Conservation (phyloP, 2,797 vertebrate genomes). For the Pantherophis vulpinus region DNA sequence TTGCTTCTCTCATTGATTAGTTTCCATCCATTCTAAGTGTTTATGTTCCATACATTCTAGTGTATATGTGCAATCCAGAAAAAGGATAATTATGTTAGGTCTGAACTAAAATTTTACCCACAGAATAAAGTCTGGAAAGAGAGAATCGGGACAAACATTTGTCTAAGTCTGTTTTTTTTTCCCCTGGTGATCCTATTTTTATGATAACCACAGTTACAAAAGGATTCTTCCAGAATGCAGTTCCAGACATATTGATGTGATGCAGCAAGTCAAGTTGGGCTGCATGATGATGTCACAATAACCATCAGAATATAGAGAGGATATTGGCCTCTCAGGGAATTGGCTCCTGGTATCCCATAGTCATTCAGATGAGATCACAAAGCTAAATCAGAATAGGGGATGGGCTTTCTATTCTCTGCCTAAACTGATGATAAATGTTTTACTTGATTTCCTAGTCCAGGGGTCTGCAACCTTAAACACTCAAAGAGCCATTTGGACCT, state of each 20-base stretch:
- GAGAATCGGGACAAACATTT: not conserved
- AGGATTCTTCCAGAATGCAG: not conserved
- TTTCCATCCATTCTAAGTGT: not conserved
- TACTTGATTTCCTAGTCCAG: not conserved
- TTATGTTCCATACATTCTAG: not conserved
- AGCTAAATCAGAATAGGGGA: not conserved
- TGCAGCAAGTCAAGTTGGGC: not conserved
- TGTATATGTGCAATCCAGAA: not conserved
- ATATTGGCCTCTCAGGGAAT: not conserved
- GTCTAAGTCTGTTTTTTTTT: not conserved
- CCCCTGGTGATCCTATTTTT: not conserved
- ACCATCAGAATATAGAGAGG: not conserved
- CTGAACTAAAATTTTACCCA: not conserved
- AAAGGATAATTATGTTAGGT: not conserved
- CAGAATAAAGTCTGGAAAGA: not conserved
- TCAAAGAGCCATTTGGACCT: no score
- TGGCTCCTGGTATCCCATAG: not conserved
- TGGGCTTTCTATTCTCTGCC: not conserved
- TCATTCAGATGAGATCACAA: not conserved
- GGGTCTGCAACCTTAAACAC: no score
- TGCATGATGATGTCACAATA: not conserved
- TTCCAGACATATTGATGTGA: not conserved
- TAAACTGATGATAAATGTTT: not conserved
- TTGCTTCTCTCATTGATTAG: not conserved
- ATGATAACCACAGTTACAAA: not conserved